Evolutionary conservation across 2,113 vertebrate species (phyloP), one percentile per base, ranked within the genome.

Genomic region (Euleptes europaea): DNA sequence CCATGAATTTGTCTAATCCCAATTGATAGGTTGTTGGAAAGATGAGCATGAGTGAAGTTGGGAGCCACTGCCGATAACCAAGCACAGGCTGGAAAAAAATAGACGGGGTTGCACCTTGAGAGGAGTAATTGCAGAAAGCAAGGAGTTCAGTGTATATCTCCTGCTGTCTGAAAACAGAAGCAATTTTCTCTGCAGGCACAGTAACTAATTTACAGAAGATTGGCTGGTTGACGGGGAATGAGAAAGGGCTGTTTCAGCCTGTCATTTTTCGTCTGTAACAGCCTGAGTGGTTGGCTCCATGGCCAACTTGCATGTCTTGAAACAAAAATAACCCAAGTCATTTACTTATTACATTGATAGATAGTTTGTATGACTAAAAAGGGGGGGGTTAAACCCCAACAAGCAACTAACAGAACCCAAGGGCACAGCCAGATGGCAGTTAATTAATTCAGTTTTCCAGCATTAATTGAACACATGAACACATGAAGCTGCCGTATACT

Each of bases 151-250:
- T 31, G n/a, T 79, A 38, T 54, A 21, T 73, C 84, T 40, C 54
- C 42, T 73, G 69, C 77, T 80, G 84, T 65, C 67, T 80, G 78
- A 63, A 73, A 85, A 79, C 69, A 85, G 54, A 57, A n/a, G 54
- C 54, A 26, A 85, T 85, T 85, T 85, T 85, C 84, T 72, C 84
- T 73, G 84, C 79, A 69, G 84, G 84, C 69, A 85, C 77, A 85
- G 42, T 85, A 80, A 80, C 69, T 80, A 85, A 85, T 85, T 80
- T 85, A 80, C 69, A 49, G 77, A 85, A 85, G 77, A 85, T 85
- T 85, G 84, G 77, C 77, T 85, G 77, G 69, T 80, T 80, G 84
- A 85, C 72, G 49, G 69, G 69, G 42, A 73, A 80, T 3, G 65
- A 51, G 77, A 73, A 42, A 47, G n/a, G 77, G 49, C 44, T 78